Base-by-base conservation (phyloP, 1,140 invertebrate species). In the Zaprionus taronus region DNA sequence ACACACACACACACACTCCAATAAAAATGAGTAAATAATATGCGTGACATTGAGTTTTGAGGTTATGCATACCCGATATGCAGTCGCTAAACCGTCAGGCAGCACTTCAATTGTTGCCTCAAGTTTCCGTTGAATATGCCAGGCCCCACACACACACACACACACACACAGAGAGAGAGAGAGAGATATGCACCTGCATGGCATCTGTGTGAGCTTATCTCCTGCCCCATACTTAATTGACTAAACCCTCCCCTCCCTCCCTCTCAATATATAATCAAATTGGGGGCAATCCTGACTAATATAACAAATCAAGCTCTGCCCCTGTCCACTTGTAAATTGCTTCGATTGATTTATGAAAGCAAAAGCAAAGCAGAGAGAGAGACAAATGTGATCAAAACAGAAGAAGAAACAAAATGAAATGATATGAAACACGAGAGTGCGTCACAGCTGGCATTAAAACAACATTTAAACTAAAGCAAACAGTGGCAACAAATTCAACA, bases 21-120 rank as follows among this genome's bases (percentile, higher is more conserved):
- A 67, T 67, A 72, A 62, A 65, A 66, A 71, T 61, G 58, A 72
- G 80, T 83, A 80, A 80, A 83, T 89, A 83, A 83, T 87, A 87
- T 90, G 85, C 84, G 74, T 87, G 84, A 87, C 84, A 87, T 87
- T 87, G 84, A 78, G 78, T 76, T 81, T 87, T 87, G 84, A 87
- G 84, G 84, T 81, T 87, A 84, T 84, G 81, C 85, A 83, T 75
- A 89, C 72, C 31, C 31, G 78, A 83, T 83, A 71, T 77, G 70
- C 79, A 72, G 28, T n/a, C 56, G 53, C 47, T 31, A 47, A 47
- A 38, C 24, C 58, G 55, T 15, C 34, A 36, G 34, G 66, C 49
- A 81, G 66, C 49, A 81, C 68, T 80, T 78, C 73, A 89, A 80
- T 83, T 89, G 78, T 74, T 78, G 67, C 41, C 51, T 49, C 22